Percentiles rank a stretch among this genome's conserved stretches.
Evolutionary conservation across 1,140 invertebrate species (phyloP).

Genomic region (Tetragnatha versicolor): DNA sequence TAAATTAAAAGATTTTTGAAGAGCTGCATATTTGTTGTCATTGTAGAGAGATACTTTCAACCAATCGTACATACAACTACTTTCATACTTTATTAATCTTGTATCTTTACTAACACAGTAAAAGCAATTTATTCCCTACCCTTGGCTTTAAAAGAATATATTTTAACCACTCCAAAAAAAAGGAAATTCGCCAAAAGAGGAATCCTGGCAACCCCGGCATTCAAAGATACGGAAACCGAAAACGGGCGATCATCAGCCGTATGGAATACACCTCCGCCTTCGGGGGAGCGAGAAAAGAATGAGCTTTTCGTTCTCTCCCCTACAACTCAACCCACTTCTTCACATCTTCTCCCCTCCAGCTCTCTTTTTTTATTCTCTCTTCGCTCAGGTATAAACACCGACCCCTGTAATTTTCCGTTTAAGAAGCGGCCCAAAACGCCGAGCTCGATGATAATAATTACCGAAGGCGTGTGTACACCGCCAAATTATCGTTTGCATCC

Average conservation of each 20-base stretch:
- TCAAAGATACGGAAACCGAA: slow-evolving; percentile 40
- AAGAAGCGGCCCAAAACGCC: slow-evolving; percentile 26
- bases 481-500: slow-evolving; percentile 31
- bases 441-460: slow-evolving; percentile 41
- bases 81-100: too few species aligned
- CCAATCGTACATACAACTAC: too few species aligned
- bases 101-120: too few species aligned
- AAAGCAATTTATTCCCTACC: too few species aligned
- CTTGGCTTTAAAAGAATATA: too few species aligned
- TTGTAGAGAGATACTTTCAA: too few species aligned
- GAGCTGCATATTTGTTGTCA: too few species aligned
- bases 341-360: background rate
- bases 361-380: background rate
- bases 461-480: slow-evolving; percentile 34
- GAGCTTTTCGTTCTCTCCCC: background rate
- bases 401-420: slow-evolving; percentile 42
- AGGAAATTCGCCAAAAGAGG: slow-evolving; percentile 16
- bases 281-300: slow-evolving; percentile 7
- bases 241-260: slow-evolving; percentile 25
- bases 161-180: too few species aligned
- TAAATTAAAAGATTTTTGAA: too few species aligned
- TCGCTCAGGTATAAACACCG: slow-evolving; percentile 1
- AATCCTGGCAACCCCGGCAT: background rate
- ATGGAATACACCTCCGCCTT: slow-evolving; percentile 34
- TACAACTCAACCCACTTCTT: background rate